Conservation (phyloP, 2,113 vertebrate species). For the Eurypyga helias region DNA sequence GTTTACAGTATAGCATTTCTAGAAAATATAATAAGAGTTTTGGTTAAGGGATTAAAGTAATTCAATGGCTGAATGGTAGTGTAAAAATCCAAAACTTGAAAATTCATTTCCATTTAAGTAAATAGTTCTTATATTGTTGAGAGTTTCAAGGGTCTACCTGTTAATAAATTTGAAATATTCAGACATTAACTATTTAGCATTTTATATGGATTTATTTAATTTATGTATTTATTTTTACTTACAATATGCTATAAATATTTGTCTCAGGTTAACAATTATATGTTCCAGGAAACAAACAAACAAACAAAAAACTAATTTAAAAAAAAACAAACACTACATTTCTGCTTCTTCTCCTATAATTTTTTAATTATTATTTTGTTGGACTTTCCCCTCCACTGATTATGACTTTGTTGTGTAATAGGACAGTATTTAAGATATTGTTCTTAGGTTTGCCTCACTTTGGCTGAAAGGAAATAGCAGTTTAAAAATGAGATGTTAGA, state of each 20-base stretch:
- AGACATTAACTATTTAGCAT: not conserved
- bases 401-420: not conserved
- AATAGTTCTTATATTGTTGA: not conserved
- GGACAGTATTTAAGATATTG: not conserved
- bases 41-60: not conserved
- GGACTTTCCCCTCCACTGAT: not conserved
- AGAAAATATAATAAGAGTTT: not conserved
- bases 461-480: not conserved
- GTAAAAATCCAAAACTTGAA: not conserved
- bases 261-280: not conserved
- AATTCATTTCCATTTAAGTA: not conserved
- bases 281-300: too few relatives aligned
- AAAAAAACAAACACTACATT: too few relatives aligned
- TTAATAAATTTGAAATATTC: not conserved
- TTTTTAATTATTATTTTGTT: not conserved
- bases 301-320: too few relatives aligned
- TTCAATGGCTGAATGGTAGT: not conserved
- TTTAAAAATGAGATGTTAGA: not conserved
- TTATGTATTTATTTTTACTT: not conserved
- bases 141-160: not conserved
- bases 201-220: not conserved
- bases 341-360: not conserved
- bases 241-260: not conserved
- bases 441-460: not conserved
- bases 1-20: not conserved